These are phyloP conservation scores for Melinaea marsaeus DNA, from an alignment of 2,888 invertebrate genomes.

Conservation along the genomic window DNA sequence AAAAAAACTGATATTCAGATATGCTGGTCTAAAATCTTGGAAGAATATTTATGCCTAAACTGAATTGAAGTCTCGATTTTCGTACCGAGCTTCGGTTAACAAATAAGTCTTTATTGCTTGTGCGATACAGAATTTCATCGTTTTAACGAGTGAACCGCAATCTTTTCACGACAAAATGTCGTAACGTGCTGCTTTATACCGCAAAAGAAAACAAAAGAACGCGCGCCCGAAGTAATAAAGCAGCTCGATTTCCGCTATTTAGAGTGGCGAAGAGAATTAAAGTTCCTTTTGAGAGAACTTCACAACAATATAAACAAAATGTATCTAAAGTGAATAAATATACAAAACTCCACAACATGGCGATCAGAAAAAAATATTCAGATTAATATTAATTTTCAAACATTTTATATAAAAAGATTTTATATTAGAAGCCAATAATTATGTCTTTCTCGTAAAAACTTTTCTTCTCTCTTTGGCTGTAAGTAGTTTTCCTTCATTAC, in stretches of 20 bases:
- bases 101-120: conserved; percentile 19
- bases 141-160: conserved; percentile 37
- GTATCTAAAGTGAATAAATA: conserved; percentile 58
- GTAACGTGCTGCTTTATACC: conserved; percentile 61
- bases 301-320: conserved; percentile 58
- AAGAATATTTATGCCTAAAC: not conserved
- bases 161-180: conserved; percentile 56
- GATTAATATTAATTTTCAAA: conserved; percentile 59
- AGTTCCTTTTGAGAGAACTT: conserved; percentile 63
- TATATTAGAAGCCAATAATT: too few relatives aligned
- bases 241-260: conserved; percentile 63
- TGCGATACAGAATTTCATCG: conserved; percentile 26
- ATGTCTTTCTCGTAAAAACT: too few relatives aligned
- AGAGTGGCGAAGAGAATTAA: conserved; percentile 61
- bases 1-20: not conserved
- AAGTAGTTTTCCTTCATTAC: too few relatives aligned
- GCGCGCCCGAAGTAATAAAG: conserved; percentile 63
- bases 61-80: conserved; percentile 1
- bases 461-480: too few relatives aligned
- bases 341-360: conserved; percentile 62
- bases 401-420: too few relatives aligned
- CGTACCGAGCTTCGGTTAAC: conserved; percentile 6
- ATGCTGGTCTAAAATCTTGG: not conserved
- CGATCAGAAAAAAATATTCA: conserved; percentile 53
- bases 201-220: conserved; percentile 62